Evolutionary conservation across 2,113 vertebrate species (phyloP), one percentile per base, ranked within the genome.

Genomic region (Jaculus jaculus): DNA sequence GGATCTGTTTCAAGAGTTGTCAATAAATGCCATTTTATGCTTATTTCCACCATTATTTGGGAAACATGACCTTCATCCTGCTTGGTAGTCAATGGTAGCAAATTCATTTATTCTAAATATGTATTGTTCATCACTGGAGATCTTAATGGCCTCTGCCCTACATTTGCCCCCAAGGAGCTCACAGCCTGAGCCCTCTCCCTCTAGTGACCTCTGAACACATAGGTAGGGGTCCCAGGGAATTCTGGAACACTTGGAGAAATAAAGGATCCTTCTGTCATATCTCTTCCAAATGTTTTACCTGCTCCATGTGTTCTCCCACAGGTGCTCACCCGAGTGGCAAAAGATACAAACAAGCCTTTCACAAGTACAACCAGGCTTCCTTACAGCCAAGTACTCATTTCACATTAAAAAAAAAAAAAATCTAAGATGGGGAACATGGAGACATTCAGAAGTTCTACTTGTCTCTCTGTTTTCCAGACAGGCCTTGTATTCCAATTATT

Each of bases 121-220:
- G 11, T 9, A 21, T 7, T 32, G 66, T 30, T 63, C 42, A 66
- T 32, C 8, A 30, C 16, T 4, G 17, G 77, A 78, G 63, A 86
- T 65, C 34, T 17, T 61, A 61, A 68, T 9, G 23, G n/a, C 66
- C 28, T 5, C 7, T 18, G 58, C 51, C 37, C 82, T 30, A 12
- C 0, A 83, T 51, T 73, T 88, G 91, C 47, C 92, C 89, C 83
- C 65, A 5, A 87, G 82, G 84, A 89, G 87, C 68, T 78, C 78
- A 39, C 54, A 39, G 51, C 81, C 91, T 58, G 87, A 84, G 82
- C 1, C 0, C 68, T 73, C 61, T 24, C 42, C 26, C 39, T 72
- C 80, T 39, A 15, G 12, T 7, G 28, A 42, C 39, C 85, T 90
- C 24, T 83, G 87, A 66, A 61, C 18, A 78, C 21, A 58, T 1